Percentiles rank a stretch among this genome's conserved stretches.
Evolutionary conservation across 2,888 invertebrate genomes (phyloP).

Genomic region (Epirrhoe tristata): DNA sequence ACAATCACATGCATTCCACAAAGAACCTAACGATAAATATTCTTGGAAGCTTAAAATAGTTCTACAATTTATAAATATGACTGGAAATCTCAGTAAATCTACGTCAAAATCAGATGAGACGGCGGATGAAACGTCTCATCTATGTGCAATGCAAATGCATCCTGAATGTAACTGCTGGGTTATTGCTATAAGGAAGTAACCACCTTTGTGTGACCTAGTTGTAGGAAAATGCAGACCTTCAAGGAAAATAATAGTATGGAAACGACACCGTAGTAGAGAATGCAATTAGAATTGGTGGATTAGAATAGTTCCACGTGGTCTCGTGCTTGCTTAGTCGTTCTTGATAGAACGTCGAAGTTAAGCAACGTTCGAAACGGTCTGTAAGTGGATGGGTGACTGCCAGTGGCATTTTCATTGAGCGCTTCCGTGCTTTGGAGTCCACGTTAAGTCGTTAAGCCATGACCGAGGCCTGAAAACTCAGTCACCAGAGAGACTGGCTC

Average conservation of each 20-base stretch:
- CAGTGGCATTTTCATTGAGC: no score
- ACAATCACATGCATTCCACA: neutral
- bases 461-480: no score
- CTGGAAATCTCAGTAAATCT: constrained; percentile 10
- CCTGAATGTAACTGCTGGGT: constrained; percentile 15
- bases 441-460: no score
- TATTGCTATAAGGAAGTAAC: constrained; percentile 33
- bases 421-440: no score
- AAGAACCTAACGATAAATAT: neutral
- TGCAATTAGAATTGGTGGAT: neutral
- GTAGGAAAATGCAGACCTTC: neutral
- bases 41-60: neutral
- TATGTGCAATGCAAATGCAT: constrained; percentile 26
- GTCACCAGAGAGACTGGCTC: no score
- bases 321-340: no score
- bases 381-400: no score
- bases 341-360: no score
- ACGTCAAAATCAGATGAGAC: constrained; percentile 22
- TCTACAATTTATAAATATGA: neutral
- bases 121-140: constrained; percentile 32
- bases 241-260: neutral
- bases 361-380: no score
- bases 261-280: neutral
- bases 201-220: constrained; percentile 20
- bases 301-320: no score